A percentile compares a stretch with the other conserved stretches of the same genome.
Evolutionary conservation across 1,140 invertebrate species (phyloP).

Genomic region (Halesus radiatus): DNA sequence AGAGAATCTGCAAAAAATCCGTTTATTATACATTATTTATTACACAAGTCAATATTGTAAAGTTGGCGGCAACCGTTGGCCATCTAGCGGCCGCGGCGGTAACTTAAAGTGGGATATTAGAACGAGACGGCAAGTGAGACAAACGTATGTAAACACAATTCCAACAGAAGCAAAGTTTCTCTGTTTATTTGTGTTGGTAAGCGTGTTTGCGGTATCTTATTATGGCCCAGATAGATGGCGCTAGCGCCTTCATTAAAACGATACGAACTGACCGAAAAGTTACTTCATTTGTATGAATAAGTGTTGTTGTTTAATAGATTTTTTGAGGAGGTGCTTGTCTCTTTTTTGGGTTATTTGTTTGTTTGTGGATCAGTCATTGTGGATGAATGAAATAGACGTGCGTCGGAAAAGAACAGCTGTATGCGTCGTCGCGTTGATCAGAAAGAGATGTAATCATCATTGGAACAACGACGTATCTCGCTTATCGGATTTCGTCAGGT

Average conservation of each 20-base stretch:
- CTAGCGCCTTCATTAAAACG: conserved; percentile 3
- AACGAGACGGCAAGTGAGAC: conserved; percentile 62
- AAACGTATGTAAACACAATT: conserved; percentile 37
- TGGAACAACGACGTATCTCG: conserved; percentile 64
- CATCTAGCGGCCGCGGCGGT: conserved; percentile 61
- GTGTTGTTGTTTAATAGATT: no score
- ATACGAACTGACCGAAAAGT: conserved; percentile 59
- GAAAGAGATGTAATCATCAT: conserved; percentile 49
- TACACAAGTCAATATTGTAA: conserved; percentile 25
- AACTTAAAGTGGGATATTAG: conserved; percentile 62
- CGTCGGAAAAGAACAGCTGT: conserved; percentile 60
- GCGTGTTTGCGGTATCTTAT: conserved; percentile 63
- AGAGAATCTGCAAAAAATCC: neutral
- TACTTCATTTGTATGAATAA: neutral
- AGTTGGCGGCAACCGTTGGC: conserved; percentile 56
- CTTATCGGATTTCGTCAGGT: conserved; percentile 70
- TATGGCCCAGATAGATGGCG: conserved; percentile 9
- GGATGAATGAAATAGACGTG: conserved; percentile 71
- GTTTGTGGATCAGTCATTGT: conserved; percentile 59
- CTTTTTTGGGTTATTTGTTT: neutral
- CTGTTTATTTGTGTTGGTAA: conserved; percentile 72
- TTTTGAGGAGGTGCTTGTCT: neutral
- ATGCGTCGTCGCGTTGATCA: conserved; percentile 47
- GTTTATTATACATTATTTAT: neutral
- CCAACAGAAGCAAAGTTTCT: conserved; percentile 41